Conservation (phyloP, 2,888 invertebrate species). For the Microctonus aethiopoides region DNA sequence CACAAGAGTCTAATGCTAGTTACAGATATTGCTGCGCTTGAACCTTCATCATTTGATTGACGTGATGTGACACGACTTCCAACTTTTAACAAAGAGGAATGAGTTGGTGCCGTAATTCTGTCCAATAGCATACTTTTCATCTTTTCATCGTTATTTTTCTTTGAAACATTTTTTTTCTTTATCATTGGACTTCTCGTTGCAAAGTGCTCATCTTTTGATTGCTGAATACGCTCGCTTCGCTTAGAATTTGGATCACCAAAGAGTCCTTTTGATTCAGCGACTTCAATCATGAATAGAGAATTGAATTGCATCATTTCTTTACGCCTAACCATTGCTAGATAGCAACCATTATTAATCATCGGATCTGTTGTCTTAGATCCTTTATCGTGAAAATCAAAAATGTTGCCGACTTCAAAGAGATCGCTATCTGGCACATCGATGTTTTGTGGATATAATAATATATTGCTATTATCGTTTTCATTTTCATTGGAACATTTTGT, state of each 20-base stretch:
- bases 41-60: slow-evolving; percentile 13
- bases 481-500: slow-evolving; percentile 9
- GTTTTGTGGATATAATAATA: background rate
- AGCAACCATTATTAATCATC: slow-evolving; percentile 70
- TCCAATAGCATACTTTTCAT: slow-evolving; percentile 61
- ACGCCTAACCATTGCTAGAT: slow-evolving; percentile 75
- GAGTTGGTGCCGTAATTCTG: slow-evolving; percentile 76
- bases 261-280: slow-evolving; percentile 83
- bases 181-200: slow-evolving; percentile 37
- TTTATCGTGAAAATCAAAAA: slow-evolving; percentile 73
- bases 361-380: slow-evolving; percentile 59
- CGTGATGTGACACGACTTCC: slow-evolving; percentile 24
- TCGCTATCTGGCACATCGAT: slow-evolving; percentile 76
- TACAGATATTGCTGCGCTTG: slow-evolving; percentile 13
- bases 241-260: slow-evolving; percentile 71
- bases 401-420: slow-evolving; percentile 74
- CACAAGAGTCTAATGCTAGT: slow-evolving; percentile 45
- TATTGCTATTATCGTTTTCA: slow-evolving; percentile 10
- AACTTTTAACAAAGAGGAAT: slow-evolving; percentile 72
- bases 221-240: slow-evolving; percentile 51
- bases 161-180: slow-evolving; percentile 32
- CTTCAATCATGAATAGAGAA: slow-evolving; percentile 85
- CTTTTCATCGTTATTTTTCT: slow-evolving; percentile 38
- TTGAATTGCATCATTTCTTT: slow-evolving; percentile 83
- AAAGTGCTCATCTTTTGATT: slow-evolving; percentile 61